Evolutionary conservation across 1,140 invertebrate genomes (phyloP), one percentile per base, ranked within the genome.

Genomic region (Colletes latitarsis): DNA sequence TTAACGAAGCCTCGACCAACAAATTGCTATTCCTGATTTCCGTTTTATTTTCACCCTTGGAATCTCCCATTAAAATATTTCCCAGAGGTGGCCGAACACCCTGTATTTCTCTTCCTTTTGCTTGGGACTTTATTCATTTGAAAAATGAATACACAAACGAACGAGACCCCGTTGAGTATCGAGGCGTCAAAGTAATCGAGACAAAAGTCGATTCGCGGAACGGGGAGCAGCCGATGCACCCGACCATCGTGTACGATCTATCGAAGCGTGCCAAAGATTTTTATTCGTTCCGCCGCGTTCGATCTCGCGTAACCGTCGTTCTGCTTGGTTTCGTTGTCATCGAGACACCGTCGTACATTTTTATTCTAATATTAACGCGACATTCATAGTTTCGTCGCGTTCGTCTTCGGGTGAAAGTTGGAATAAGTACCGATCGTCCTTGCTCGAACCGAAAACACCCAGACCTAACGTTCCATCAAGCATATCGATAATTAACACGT

Each of bases 351-450:
- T 55, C 41, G 17, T 53, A 39, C 30, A 30, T 30, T 30, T 30
- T 30, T 8, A 19, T 21, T 17, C 43, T 70, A 30, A 60, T 9
- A 8, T 14, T 10, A 12, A 0, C 43, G 8, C 67, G 17, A 30
- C n/a, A 10, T 81, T 81, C 66, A 46, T 58, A 82, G 62, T 82
- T 76, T 62, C 81, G 55, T 85, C 83, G 76, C 57, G 76, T 81
- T 81, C 67, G 52, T 58, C 60, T 63, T 67, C 62, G 67, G 63
- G 82, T 76, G 83, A 83, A 83, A 85, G 81, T 79, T n/a, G 4
- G 41, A 58, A 77, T 72, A 70, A 68, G 77, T 68, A 77, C 46
- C 30, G 76, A 78, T 81, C 83, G 77, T 81, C 83, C 82, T 85
- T 85, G 82, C 52, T 46, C 12, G 67, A 15, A 68, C 64, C 83